phyloP scores from a whole-genome alignment of 1,140 invertebrate genomes.

The Cepaea nemoralis region DNA sequence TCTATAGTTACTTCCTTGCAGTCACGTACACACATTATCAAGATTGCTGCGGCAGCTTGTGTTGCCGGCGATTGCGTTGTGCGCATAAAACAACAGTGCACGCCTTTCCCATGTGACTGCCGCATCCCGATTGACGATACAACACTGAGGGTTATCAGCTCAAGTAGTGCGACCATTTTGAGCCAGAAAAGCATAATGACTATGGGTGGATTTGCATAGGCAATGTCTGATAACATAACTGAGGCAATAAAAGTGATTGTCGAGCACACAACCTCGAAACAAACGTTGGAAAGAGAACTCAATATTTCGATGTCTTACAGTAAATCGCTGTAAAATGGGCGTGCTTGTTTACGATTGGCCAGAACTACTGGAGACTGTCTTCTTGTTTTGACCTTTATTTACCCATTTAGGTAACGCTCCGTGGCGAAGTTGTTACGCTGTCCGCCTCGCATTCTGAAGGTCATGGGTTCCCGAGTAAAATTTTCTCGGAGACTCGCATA shows the following conservation, averaged over 20 bases:
- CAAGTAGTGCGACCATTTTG: not conserved
- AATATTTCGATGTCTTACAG: not conserved
- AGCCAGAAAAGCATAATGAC: not conserved
- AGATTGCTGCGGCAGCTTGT: not conserved
- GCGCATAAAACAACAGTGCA: not conserved
- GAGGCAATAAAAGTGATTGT: not conserved
- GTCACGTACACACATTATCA: not conserved
- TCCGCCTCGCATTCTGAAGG: no score
- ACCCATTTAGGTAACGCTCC: no score
- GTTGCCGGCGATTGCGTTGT: not conserved
- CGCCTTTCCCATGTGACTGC: not conserved
- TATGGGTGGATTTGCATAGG: not conserved
- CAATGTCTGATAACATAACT: not conserved
- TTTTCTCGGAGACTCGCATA: no score
- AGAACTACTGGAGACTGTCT: no score
- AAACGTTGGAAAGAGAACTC: not conserved
- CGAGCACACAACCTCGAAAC: not conserved
- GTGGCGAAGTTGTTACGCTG: no score
- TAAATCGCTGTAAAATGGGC: no score
- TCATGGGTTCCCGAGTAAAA: no score
- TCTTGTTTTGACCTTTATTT: no score
- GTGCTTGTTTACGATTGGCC: no score
- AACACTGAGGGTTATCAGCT: not conserved
- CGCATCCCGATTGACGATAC: not conserved
- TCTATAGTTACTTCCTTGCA: not conserved